phyloP scores from a whole-genome alignment of 2,888 invertebrate genomes.

The Argyresthia goedartella region DNA sequence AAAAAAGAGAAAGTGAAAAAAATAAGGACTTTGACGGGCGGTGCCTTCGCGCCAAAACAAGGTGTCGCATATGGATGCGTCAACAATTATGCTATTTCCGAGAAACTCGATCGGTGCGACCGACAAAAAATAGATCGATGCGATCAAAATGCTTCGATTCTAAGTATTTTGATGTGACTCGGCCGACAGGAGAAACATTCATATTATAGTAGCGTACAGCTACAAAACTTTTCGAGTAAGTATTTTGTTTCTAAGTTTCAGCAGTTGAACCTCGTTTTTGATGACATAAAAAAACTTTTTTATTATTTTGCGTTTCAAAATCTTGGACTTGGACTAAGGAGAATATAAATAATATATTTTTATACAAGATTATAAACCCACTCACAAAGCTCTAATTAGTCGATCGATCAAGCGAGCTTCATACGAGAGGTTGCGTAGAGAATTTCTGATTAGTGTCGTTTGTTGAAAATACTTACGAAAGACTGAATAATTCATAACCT shows the following conservation, averaged over 20 bases:
- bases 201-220: no score
- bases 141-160: slow-evolving; percentile 26
- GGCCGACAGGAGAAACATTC: slow-evolving; percentile 11
- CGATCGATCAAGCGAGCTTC: no score
- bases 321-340: no score
- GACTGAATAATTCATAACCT: slow-evolving; percentile 2
- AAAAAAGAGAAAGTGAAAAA: neutral
- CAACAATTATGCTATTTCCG: slow-evolving; percentile 23
- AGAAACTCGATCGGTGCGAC: slow-evolving; percentile 21
- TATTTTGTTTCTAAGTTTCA: no score
- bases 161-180: slow-evolving; percentile 36
- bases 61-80: slow-evolving; percentile 23
- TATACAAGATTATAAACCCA: no score
- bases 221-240: no score
- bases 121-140: slow-evolving; percentile 21
- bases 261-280: no score
- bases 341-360: no score
- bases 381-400: neutral
- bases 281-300: no score
- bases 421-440: no score
- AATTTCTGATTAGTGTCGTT: neutral
- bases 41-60: neutral
- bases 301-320: no score
- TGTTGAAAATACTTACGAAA: slow-evolving; percentile 17
- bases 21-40: no score